Conservation (phyloP, 1,140 invertebrate genomes). For the Euura lappo region DNA sequence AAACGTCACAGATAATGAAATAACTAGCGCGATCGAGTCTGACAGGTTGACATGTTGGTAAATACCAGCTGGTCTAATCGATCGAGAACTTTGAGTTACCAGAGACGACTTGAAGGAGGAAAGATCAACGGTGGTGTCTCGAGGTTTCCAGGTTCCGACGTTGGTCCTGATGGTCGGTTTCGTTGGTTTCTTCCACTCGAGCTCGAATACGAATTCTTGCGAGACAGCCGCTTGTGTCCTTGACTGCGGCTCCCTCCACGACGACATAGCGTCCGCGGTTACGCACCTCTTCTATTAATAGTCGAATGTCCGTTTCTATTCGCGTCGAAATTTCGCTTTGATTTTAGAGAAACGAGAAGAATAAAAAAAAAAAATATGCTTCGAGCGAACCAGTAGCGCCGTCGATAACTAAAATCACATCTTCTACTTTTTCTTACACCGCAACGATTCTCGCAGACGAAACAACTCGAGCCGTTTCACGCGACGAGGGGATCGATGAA, state of each 20-base stretch:
- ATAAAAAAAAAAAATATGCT: too few species aligned
- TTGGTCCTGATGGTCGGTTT: not conserved
- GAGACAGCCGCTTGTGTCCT: not conserved
- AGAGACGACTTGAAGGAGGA: not conserved
- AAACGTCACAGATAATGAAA: too few species aligned
- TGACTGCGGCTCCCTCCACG: not conserved
- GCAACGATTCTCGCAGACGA: not conserved
- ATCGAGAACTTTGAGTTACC: not conserved
- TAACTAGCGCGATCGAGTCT: too few species aligned
- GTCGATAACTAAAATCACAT: not conserved
- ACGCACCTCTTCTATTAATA: not conserved
- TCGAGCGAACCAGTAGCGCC: not conserved
- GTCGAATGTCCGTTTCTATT: not conserved
- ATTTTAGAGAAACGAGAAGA: too few species aligned
- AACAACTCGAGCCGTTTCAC: not conserved
- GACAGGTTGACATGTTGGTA: too few species aligned
- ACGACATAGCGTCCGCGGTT: not conserved
- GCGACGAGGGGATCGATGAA: not conserved
- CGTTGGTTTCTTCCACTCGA: not conserved
- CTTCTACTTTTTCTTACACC: not conserved
- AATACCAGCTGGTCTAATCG: too few species aligned
- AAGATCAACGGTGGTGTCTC: not conserved
- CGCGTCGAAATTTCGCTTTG: not conserved
- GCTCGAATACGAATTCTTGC: not conserved
- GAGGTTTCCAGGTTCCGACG: not conserved